Percentiles rank a stretch among this genome's conserved stretches.
Conservation (phyloP, 2,797 vertebrate genomes). For the Hippoglossus hippoglossus region DNA sequence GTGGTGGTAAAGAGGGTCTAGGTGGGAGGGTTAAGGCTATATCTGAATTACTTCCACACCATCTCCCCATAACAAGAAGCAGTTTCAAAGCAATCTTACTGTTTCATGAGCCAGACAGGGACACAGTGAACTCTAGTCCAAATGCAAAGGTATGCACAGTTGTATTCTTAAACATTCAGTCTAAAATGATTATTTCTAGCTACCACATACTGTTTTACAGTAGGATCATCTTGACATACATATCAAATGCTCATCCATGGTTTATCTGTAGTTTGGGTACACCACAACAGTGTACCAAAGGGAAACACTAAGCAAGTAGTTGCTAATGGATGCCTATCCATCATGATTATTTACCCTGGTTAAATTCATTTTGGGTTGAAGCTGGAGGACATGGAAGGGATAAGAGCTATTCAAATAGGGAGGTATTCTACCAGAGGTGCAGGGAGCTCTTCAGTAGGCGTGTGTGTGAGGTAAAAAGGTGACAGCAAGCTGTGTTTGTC, state of each 20-base stretch:
- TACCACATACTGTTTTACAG: constrained; percentile 64
- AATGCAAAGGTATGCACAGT: constrained; percentile 47
- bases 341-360: constrained; percentile 71
- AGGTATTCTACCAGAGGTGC: constrained; percentile 73
- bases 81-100: constrained; percentile 35
- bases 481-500: constrained; percentile 68
- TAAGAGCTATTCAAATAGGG: constrained; percentile 69
- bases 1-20: constrained; percentile 28
- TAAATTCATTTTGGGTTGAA: constrained; percentile 73
- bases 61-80: constrained; percentile 42
- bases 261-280: constrained; percentile 45
- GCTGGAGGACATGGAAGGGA: constrained; percentile 72
- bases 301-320: constrained; percentile 48
- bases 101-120: constrained; percentile 36
- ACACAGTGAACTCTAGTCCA: constrained; percentile 40
- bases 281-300: constrained; percentile 46
- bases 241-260: constrained; percentile 59
- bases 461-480: constrained; percentile 78
- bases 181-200: constrained; percentile 60
- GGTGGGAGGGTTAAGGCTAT: constrained; percentile 71
- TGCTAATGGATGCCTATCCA: constrained; percentile 55
- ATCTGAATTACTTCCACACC: constrained; percentile 52
- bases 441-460: constrained; percentile 70
- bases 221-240: constrained; percentile 56
- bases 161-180: constrained; percentile 67